These are phyloP conservation scores for Lissocephala sabroskyi DNA, from an alignment of 2,888 invertebrate genomes.

Conservation along the genomic window DNA sequence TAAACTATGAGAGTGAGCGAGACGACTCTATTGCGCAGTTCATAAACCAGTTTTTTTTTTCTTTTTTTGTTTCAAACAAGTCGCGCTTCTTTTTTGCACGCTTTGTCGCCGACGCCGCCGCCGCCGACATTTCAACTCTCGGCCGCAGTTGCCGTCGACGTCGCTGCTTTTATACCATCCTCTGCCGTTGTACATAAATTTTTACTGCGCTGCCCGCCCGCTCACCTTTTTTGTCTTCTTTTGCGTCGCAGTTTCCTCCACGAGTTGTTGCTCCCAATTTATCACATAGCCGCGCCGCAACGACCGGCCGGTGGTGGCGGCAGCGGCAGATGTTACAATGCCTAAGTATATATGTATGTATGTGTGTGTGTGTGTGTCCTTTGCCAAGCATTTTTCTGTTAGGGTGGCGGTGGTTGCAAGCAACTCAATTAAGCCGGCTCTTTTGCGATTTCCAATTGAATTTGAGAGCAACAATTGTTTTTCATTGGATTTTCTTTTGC, in stretches of 20 bases:
- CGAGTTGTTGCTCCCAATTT: conserved; percentile 59
- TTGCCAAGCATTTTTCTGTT: not conserved
- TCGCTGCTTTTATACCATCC: conserved; percentile 29
- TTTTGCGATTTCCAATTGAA: no score
- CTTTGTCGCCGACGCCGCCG: conserved; percentile 16
- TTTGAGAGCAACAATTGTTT: no score
- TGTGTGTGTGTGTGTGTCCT: conserved; percentile 10
- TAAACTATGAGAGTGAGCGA: conserved; percentile 28
- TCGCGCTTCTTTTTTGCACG: conserved; percentile 48
- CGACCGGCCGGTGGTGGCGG: conserved; percentile 9
- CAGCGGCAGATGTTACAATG: conserved; percentile 44
- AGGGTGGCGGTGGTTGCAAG: conserved; percentile 35
- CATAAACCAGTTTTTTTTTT: conserved; percentile 57
- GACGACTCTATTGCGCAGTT: conserved; percentile 26
- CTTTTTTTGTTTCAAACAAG: conserved; percentile 49
- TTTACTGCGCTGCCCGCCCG: conserved; percentile 15
- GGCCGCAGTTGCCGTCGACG: no score
- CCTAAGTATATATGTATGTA: no score
- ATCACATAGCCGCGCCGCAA: conserved; percentile 30
- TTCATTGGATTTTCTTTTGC: no score
- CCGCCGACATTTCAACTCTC: conserved; percentile 25
- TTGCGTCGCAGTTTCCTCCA: conserved; percentile 52
- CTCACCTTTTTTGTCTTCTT: conserved; percentile 48
- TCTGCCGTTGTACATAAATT: conserved; percentile 33
- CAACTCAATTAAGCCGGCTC: no score